These are phyloP conservation scores for Autographa gamma DNA, from an alignment of 2,888 invertebrate species.

Conservation along the genomic window DNA sequence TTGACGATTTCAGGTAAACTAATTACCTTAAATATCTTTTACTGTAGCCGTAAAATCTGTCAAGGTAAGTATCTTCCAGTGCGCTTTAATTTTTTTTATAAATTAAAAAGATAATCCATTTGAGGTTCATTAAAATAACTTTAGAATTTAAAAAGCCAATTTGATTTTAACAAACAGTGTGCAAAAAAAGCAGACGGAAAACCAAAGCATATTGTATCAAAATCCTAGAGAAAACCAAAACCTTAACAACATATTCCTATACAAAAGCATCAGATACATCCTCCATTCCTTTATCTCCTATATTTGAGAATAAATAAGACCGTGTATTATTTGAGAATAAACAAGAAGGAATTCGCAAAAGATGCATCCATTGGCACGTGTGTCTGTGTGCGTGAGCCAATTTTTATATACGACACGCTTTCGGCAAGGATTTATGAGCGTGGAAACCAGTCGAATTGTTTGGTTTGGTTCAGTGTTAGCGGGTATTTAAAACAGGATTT, in stretches of 20 bases:
- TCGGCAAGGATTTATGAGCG: constrained; percentile 59
- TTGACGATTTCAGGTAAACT: too few species aligned
- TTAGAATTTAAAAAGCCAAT: too few species aligned
- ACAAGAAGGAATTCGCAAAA: constrained; percentile 34
- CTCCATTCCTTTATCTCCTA: constrained; percentile 31
- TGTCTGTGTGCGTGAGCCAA: constrained; percentile 53
- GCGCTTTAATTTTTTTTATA: too few species aligned
- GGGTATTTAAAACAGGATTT: constrained; percentile 10
- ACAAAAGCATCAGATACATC: constrained; percentile 31
- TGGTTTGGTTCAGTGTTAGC: constrained; percentile 25
- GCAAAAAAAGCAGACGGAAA: background rate
- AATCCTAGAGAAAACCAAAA: background rate
- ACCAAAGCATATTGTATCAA: background rate
- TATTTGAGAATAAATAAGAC: constrained; percentile 40
- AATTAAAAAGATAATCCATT: too few species aligned
- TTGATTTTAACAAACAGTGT: too few species aligned
- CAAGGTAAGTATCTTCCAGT: too few species aligned
- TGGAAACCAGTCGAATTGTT: constrained; percentile 42
- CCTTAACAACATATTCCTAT: background rate
- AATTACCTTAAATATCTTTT: too few species aligned
- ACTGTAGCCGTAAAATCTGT: too few species aligned
- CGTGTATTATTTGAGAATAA: constrained; percentile 32
- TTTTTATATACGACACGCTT: constrained; percentile 61
- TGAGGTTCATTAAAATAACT: too few species aligned
- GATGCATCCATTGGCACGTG: constrained; percentile 52